phyloP scores from a whole-genome alignment of 2,113 vertebrate genomes.

The Rhodinocichla rosea region DNA sequence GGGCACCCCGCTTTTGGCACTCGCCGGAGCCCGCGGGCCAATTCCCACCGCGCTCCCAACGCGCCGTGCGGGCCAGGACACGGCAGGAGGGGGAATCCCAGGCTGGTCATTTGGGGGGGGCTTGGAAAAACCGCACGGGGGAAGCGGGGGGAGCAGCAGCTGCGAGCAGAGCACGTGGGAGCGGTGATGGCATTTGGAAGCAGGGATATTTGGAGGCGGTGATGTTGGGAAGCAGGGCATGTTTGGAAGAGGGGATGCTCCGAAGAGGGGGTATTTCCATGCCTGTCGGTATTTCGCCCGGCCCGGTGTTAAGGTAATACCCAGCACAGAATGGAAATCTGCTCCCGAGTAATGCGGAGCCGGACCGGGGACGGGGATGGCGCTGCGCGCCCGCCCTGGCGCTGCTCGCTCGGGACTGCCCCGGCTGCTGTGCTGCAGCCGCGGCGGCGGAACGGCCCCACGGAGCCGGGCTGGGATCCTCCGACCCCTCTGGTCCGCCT shows the following conservation, averaged over 20 bases:
- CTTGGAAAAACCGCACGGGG: neutral
- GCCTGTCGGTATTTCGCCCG: neutral
- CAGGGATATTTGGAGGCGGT: neutral
- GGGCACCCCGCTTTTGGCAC: no score
- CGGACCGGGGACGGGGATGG: neutral
- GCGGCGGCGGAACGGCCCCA: neutral
- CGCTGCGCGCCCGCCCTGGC: neutral
- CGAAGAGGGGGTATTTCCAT: neutral
- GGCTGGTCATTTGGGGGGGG: neutral
- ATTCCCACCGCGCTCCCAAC: fast-evolving
- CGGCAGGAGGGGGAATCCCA: neutral
- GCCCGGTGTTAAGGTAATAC: neutral
- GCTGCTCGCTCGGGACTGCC: neutral
- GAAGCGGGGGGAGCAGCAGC: neutral
- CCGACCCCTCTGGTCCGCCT: neutral
- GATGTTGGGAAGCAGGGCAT: neutral
- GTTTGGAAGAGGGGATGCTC: neutral
- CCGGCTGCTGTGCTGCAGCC: neutral
- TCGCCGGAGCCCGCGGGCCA: fast-evolving
- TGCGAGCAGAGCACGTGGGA: neutral
- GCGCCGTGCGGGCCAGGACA: neutral
- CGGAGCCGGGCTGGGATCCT: neutral
- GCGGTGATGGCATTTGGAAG: neutral
- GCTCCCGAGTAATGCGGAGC: neutral
- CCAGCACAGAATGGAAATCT: neutral